Evolutionary conservation across 1,140 invertebrate genomes (phyloP).

Genomic region (Tetragonula clypearis): DNA sequence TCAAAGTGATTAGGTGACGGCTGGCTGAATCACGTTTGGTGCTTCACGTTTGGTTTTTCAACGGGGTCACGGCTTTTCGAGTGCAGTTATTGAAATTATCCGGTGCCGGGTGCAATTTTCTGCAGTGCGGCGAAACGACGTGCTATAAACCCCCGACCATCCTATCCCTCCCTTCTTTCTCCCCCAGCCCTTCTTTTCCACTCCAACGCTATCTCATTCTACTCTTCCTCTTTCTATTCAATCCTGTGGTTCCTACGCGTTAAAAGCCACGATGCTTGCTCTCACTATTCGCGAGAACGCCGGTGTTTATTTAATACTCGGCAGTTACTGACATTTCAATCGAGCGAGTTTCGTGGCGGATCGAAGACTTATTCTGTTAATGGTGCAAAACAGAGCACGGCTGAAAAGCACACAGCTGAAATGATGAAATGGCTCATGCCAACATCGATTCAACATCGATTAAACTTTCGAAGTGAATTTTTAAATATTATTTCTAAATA

Average conservation of each 20-base stretch:
- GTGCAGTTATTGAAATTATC: conserved; percentile 35
- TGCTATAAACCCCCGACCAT: not conserved
- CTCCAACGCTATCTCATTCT: not conserved
- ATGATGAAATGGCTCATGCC: not conserved
- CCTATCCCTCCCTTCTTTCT: not conserved
- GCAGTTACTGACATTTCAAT: conserved; percentile 12
- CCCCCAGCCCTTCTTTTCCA: too few species aligned
- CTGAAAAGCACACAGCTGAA: not conserved
- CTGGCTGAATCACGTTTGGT: not conserved
- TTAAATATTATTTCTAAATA: too few species aligned
- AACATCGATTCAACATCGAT: too few species aligned
- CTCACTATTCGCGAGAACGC: not conserved
- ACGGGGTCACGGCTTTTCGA: conserved; percentile 13
- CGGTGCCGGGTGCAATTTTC: conserved; percentile 13
- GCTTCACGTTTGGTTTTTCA: not conserved
- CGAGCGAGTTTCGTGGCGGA: not conserved
- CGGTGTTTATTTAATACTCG: not conserved
- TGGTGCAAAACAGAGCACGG: not conserved
- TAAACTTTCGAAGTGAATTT: too few species aligned
- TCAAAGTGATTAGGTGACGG: conserved; percentile 37
- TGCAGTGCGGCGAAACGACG: conserved; percentile 12
- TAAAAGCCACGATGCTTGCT: not conserved
- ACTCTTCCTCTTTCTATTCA: not conserved
- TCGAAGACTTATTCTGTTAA: conserved; percentile 25
- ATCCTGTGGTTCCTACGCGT: not conserved